phyloP scores from a whole-genome alignment of 2,888 invertebrate species.

The Stenolophus ochropezus region DNA sequence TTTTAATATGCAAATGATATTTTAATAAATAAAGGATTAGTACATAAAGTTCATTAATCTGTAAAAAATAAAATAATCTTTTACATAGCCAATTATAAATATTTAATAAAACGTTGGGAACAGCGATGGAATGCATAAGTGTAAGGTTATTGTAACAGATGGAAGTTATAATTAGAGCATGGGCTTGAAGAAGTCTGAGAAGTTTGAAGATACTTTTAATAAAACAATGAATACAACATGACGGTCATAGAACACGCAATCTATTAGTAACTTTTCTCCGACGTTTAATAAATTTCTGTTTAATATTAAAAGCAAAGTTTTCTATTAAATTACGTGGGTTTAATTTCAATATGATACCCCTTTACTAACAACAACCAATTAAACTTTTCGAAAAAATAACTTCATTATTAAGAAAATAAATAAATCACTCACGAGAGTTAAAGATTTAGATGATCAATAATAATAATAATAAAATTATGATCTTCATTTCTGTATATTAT shows the following conservation, averaged over 20 bases:
- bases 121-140: background rate
- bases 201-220: conserved; percentile 22
- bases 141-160: background rate
- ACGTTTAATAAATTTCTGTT: conserved; percentile 26
- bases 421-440: too few relatives aligned
- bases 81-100: background rate
- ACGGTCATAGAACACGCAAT: conserved; percentile 26
- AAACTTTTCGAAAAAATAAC: background rate
- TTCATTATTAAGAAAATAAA: background rate
- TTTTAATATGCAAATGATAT: background rate
- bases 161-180: background rate
- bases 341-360: background rate
- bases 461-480: too few relatives aligned
- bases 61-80: background rate
- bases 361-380: background rate
- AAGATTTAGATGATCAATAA: too few relatives aligned
- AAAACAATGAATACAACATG: conserved; percentile 21
- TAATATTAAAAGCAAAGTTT: conserved; percentile 41
- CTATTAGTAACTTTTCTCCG: conserved; percentile 16
- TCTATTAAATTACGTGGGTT: conserved; percentile 25
- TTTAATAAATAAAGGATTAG: background rate
- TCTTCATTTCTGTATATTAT: too few relatives aligned
- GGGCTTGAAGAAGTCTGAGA: conserved; percentile 3
- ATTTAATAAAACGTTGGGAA: background rate
- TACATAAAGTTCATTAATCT: background rate